A percentile compares a stretch with the other conserved stretches of the same genome.
These are phyloP conservation scores for Stenchaetothrips biformis DNA, from an alignment of 2,888 invertebrate species.

Conservation along the genomic window DNA sequence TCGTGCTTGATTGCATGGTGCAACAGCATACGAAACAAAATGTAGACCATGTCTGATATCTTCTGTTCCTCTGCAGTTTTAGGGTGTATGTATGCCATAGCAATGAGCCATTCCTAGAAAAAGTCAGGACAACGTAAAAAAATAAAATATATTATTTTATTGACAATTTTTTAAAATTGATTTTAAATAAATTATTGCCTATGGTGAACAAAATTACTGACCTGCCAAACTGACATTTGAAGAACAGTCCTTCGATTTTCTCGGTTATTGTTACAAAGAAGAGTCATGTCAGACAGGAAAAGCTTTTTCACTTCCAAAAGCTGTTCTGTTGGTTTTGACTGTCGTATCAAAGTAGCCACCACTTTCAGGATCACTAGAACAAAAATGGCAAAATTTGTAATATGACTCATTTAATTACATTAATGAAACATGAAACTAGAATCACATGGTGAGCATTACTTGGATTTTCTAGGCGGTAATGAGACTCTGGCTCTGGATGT, in stretches of 20 bases:
- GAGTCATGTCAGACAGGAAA: conserved; percentile 97
- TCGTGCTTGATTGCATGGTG: conserved; percentile 99
- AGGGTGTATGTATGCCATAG: conserved; percentile 96
- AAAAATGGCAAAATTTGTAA: conserved; percentile 27
- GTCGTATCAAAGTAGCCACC: conserved; percentile 91
- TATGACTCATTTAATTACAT: conserved; percentile 29
- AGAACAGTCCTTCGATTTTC: conserved; percentile 95
- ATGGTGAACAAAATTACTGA: conserved; percentile 36
- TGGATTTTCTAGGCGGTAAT: conserved; percentile 92
- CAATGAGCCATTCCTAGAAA: conserved; percentile 89
- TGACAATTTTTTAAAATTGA: too few species aligned
- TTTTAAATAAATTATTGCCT: neutral
- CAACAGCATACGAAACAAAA: conserved; percentile 91
- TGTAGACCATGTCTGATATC: conserved; percentile 97
- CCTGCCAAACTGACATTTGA: conserved; percentile 99
- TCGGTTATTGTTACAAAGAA: conserved; percentile 92
- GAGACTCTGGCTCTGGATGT: conserved; percentile 93
- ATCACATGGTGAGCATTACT: conserved; percentile 53
- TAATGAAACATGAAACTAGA: conserved; percentile 27
- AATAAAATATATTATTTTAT: neutral
- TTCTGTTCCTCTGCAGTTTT: conserved; percentile 92
- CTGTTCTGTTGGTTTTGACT: conserved; percentile 91
- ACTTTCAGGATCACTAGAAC: conserved; percentile 94
- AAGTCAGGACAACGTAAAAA: conserved; percentile 22
- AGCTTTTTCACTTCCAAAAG: conserved; percentile 89